A percentile compares a stretch with the other conserved stretches of the same genome.
Conservation (phyloP, 2,888 invertebrate species). For the Electrophaes corylata region DNA sequence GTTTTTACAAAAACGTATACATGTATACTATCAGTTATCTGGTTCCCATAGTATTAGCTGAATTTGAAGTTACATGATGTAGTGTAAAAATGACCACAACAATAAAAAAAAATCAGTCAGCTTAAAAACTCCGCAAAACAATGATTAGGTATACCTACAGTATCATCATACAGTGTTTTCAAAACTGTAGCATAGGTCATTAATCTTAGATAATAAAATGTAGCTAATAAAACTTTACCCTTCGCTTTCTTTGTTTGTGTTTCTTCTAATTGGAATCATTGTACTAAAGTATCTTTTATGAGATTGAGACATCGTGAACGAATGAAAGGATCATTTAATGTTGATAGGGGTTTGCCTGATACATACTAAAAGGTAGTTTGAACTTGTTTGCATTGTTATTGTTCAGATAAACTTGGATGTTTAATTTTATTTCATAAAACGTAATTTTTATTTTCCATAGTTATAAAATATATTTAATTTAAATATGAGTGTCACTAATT, state of each 20-base stretch:
- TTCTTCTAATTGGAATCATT: constrained; percentile 42
- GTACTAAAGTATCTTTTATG: constrained; percentile 46
- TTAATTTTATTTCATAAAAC: background rate
- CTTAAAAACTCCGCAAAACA: no score
- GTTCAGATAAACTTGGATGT: background rate
- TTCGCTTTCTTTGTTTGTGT: constrained; percentile 42
- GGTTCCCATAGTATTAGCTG: no score
- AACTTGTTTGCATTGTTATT: background rate
- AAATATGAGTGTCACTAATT: no score
- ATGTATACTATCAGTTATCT: no score
- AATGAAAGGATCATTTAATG: constrained; percentile 13
- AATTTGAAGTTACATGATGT: no score
- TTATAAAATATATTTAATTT: no score
- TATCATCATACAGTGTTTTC: no score
- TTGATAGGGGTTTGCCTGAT: constrained; percentile 13
- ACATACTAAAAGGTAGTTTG: constrained; percentile 6
- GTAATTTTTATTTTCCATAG: background rate
- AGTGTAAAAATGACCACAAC: no score
- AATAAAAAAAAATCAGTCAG: no score
- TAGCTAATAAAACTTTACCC: constrained; percentile 10
- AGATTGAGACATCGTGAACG: constrained; percentile 37
- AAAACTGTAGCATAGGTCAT: constrained; percentile 3
- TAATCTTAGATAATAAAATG: constrained; percentile 14
- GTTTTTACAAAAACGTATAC: no score
- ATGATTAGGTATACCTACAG: no score